Base-by-base conservation (phyloP, 92 coral and sea anemone species). In the Epizoanthus scotinus region DNA sequence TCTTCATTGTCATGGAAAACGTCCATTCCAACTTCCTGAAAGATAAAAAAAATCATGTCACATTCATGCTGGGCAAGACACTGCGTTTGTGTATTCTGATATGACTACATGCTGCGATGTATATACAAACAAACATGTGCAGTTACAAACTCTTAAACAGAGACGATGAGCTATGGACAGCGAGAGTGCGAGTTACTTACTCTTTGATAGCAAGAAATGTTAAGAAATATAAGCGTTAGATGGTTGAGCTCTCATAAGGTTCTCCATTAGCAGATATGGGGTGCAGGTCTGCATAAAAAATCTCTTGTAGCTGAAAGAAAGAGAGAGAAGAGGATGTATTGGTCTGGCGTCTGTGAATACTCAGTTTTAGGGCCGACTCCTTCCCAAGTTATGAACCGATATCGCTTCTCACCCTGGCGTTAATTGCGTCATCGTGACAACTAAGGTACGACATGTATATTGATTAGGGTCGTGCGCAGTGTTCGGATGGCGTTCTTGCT, bases 21-120 rank as follows among this genome's bases (percentile, higher is more conserved):
- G 50, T 85, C 88, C 88, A 85, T 85, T 60, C 84, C 70, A 26
- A 79, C 47, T 74, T 70, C 88, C 88, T 85, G 67, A 63, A 66
- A 79, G 54, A 47, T 14, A 53, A 71, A 50, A 3, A 18, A 69
- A 69, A 69, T 8, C 7, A 12, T 19, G 42, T 40, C 40, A 34
- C 5, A 34, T 34, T 34, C 21, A 42, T 68, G 22, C 1, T 2
- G 13, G n/a, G 9, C 52, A 47, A 44, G 14, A 47, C 52, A 47
- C 1, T 9, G 52, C 52, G 52, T 47, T 47, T 47, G 52, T 47
- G 2, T 47, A 15, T 47, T 47, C 52, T 47, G 13, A 44, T 44
- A 44, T 44, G 8, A 47, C 52, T 15, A 3, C 52, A 47, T 47
- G 14, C 2, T 47, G 52, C 15, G 52, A 9, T 47, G 2, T 34